These are phyloP conservation scores for Macrotus californicus DNA, from an alignment of 2,113 vertebrate species.

Conservation along the genomic window DNA sequence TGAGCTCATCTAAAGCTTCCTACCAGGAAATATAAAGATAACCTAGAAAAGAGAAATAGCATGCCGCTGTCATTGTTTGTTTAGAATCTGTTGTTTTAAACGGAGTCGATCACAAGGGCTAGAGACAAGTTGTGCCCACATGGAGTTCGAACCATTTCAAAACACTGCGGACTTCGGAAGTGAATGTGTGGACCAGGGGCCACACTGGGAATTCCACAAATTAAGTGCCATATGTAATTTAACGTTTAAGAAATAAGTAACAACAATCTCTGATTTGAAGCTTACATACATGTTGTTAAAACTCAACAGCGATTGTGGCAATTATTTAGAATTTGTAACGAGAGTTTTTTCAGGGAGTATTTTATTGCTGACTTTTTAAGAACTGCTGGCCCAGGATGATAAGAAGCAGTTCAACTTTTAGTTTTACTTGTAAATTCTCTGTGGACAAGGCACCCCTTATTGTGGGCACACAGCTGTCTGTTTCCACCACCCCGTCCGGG, in stretches of 20 bases:
- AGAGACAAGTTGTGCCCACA: not conserved
- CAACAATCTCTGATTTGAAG: not conserved
- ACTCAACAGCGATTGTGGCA: not conserved
- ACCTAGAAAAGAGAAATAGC: constrained; percentile 19
- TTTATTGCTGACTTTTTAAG: not conserved
- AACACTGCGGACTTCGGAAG: constrained; percentile 2
- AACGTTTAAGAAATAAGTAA: constrained; percentile 22
- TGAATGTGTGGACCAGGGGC: not conserved
- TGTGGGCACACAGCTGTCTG: not conserved
- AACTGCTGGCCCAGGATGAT: not conserved
- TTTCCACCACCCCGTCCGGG: not conserved
- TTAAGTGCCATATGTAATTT: not conserved
- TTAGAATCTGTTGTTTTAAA: constrained; percentile 26
- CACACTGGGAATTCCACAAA: not conserved
- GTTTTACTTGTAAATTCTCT: not conserved
- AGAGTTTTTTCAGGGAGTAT: not conserved
- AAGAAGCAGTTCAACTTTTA: not conserved
- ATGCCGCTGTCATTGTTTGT: not conserved
- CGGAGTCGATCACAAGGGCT: not conserved
- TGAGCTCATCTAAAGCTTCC: constrained; percentile 33
- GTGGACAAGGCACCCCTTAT: not conserved
- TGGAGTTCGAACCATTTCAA: not conserved
- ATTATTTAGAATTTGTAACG: constrained; percentile 6
- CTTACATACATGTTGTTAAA: constrained; percentile 8
- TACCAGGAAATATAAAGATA: not conserved